phyloP scores from a whole-genome alignment of 2,797 vertebrate genomes.

The Sphenodon punctatus region DNA sequence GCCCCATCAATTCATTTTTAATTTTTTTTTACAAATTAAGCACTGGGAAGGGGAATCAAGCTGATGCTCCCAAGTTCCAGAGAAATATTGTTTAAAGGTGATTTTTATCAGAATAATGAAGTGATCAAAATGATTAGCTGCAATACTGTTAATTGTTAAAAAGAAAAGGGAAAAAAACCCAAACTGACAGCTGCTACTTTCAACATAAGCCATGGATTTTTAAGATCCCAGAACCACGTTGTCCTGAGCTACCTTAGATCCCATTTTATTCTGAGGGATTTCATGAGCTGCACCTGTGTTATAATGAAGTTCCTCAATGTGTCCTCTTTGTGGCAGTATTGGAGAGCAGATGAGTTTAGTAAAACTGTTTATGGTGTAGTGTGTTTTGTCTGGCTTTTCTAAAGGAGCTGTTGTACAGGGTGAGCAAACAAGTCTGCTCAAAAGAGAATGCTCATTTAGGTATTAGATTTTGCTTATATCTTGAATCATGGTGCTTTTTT shows the following conservation, averaged over 20 bases:
- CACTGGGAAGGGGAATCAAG: neutral
- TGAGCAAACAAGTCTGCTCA: neutral
- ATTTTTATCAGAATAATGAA: neutral
- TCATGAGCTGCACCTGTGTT: neutral
- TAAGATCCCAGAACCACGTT: neutral
- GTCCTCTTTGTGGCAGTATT: conserved; percentile 61
- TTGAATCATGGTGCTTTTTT: neutral
- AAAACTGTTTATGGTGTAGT: neutral
- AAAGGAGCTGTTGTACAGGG: neutral
- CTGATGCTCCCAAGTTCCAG: neutral
- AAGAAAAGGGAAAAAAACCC: no score
- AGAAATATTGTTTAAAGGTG: neutral
- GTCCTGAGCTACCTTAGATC: neutral
- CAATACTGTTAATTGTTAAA: neutral
- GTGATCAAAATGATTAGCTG: neutral
- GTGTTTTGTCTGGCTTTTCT: neutral
- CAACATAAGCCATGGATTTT: neutral
- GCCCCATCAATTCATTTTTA: no score
- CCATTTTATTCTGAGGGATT: neutral
- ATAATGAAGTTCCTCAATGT: conserved; percentile 3
- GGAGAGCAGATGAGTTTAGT: conserved; percentile 23
- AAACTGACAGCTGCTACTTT: neutral
- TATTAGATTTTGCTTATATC: neutral
- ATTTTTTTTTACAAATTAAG: no score
- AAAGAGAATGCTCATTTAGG: neutral